Evolutionary conservation across 2,888 invertebrate genomes (phyloP), one percentile per base, ranked within the genome.

Genomic region (Sinhomidia bicolor): DNA sequence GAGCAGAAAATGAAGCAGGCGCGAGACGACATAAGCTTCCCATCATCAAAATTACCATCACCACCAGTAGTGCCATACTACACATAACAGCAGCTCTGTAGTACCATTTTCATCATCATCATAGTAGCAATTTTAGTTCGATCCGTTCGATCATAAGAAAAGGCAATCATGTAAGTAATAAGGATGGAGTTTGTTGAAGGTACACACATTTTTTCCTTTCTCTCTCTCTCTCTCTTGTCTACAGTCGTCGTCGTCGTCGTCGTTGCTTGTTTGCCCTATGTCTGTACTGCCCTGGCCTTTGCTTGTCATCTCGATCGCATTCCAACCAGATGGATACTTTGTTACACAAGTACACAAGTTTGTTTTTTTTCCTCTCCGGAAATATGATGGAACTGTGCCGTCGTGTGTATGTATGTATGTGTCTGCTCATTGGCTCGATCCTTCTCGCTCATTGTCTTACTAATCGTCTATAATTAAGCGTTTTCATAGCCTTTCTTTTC

Each of bases 401-500:
- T 47, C 7, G 2, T 47, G 10, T 12, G 5, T 36, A 6, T 36
- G 5, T 36, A 36, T 36, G 9, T 36, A 9, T 9, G n/a, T n/a
- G n/a, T 36, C 36, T 36, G 36, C 36, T 36, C 36, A 6, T 4
- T 9, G 36, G 5, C 12, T 47, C 10, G 47, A 47, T 47, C 47
- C 10, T 47, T 14, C 12, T 47, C 14, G 65, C 20, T 74, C 44
- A 74, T 74, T 74, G 71, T 74, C 71, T 74, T 74, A 41, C 71
- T 74, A 74, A 74, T 74, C 71, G 44, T 74, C 71, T 74, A 47
- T 47, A 74, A 74, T 74, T 74, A 74, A 74, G 71, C 71, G 36
- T 36, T 74, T n/a, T 74, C 44, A 74, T 74, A 41, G 71, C 71
- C 36, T 68, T 36, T 17, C 41, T 47, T 47, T 47, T 47, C 36